Conservation (phyloP, 1,140 invertebrate genomes). For the Epicauta chinensis region DNA sequence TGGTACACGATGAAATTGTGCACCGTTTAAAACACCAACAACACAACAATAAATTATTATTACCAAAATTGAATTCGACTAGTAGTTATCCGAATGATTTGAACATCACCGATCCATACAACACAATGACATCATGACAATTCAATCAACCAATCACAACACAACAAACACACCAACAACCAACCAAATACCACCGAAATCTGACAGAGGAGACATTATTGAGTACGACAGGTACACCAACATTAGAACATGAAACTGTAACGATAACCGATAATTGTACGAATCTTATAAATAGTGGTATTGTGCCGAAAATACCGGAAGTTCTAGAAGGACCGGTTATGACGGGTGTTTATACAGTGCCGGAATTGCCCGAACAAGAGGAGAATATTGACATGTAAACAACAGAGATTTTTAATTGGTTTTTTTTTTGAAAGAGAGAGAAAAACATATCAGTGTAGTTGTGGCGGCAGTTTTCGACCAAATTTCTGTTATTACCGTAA, state of each 20-base stretch:
- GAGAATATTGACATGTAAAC: slow-evolving; percentile 54
- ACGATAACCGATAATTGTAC: slow-evolving; percentile 27
- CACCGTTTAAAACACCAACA: slow-evolving; percentile 62
- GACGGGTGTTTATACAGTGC: slow-evolving; percentile 55
- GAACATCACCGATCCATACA: slow-evolving; percentile 49
- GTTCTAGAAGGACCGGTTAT: slow-evolving; percentile 41
- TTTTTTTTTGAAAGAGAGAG: too few species aligned
- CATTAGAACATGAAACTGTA: slow-evolving; percentile 29
- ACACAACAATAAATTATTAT: slow-evolving; percentile 12
- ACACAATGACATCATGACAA: slow-evolving; percentile 57
- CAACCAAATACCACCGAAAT: slow-evolving; percentile 50
- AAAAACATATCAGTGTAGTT: too few species aligned
- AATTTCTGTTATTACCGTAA: too few species aligned
- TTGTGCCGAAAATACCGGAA: slow-evolving; percentile 39
- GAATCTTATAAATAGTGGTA: too few species aligned
- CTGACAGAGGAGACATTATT: slow-evolving; percentile 59
- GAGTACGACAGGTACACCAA: slow-evolving; percentile 52
- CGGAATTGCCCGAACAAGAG: slow-evolving; percentile 58
- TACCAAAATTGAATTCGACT: slow-evolving; percentile 44
- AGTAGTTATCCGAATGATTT: slow-evolving; percentile 50
- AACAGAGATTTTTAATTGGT: too few species aligned
- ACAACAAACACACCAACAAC: too few species aligned
- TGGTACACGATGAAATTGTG: slow-evolving; percentile 90
- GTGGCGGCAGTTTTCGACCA: too few species aligned
- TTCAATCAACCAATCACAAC: slow-evolving; percentile 43